These are phyloP conservation scores for Acrocephalus kingi DNA, from an alignment of 2,113 vertebrate species.

Conservation along the genomic window DNA sequence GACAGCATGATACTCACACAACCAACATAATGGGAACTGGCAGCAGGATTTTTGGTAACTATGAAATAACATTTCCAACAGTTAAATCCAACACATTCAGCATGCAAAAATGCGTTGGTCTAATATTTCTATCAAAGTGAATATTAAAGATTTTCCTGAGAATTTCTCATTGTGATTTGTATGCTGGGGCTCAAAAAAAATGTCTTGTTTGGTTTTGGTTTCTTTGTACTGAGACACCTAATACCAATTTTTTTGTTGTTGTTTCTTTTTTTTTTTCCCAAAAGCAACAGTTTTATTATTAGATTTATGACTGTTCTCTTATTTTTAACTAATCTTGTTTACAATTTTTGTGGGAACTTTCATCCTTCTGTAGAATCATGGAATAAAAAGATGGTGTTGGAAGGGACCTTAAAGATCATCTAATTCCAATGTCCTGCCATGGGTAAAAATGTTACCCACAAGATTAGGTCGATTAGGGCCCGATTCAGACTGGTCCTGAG, in stretches of 20 bases:
- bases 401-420: neutral
- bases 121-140: neutral
- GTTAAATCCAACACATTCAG: neutral
- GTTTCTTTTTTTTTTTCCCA: neutral
- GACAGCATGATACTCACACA: neutral
- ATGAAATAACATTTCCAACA: neutral
- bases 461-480: neutral
- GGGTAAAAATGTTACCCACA: neutral
- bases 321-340: neutral
- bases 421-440: neutral
- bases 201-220: accelerated
- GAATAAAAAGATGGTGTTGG: neutral
- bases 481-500: neutral
- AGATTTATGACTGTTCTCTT: neutral
- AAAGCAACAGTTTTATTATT: neutral
- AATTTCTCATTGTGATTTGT: neutral
- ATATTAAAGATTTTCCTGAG: neutral
- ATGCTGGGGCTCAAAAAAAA: neutral
- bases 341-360: neutral
- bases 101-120: neutral
- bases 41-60: neutral
- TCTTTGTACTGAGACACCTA: neutral
- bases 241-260: neutral
- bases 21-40: neutral
- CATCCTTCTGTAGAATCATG: neutral